Evolutionary conservation across 2,113 vertebrate species (phyloP).

Genomic region (Nymphicus hollandicus): DNA sequence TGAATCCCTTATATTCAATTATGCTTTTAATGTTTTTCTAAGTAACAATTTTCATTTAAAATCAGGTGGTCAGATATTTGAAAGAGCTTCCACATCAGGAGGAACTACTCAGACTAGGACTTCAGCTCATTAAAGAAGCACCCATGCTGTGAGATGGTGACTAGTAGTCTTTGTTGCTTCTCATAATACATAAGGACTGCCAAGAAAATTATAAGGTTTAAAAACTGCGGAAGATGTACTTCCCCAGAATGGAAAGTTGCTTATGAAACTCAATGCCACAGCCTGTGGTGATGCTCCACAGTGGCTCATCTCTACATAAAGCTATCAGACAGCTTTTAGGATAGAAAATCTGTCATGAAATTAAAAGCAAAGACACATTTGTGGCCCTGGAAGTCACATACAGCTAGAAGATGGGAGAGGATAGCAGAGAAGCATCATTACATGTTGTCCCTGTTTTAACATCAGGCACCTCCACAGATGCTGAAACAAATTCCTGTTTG

Average conservation of each 20-base stretch:
- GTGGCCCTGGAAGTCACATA: not conserved
- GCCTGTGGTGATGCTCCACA: rapidly evolving
- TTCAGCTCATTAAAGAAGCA: not conserved
- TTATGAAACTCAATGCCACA: not conserved
- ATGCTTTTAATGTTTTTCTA: not conserved
- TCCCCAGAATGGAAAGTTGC: not conserved
- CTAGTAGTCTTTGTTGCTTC: not conserved
- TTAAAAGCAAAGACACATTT: not conserved
- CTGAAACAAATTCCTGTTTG: not conserved
- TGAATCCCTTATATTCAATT: not conserved
- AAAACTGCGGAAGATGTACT: not conserved
- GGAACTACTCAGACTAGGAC: not conserved
- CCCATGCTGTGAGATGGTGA: not conserved
- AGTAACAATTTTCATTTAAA: not conserved
- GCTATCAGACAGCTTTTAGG: not conserved
- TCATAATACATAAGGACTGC: not conserved
- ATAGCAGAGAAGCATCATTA: not conserved
- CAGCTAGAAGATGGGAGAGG: not conserved
- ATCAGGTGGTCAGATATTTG: not conserved
- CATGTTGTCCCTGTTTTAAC: not conserved
- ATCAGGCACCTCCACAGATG: not conserved
- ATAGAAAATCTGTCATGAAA: not conserved
- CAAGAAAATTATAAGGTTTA: not conserved
- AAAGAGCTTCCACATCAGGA: not conserved
- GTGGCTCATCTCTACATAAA: not conserved